Conservation (phyloP, 1,140 invertebrate species). For the Dendrolimus kikuchii region DNA sequence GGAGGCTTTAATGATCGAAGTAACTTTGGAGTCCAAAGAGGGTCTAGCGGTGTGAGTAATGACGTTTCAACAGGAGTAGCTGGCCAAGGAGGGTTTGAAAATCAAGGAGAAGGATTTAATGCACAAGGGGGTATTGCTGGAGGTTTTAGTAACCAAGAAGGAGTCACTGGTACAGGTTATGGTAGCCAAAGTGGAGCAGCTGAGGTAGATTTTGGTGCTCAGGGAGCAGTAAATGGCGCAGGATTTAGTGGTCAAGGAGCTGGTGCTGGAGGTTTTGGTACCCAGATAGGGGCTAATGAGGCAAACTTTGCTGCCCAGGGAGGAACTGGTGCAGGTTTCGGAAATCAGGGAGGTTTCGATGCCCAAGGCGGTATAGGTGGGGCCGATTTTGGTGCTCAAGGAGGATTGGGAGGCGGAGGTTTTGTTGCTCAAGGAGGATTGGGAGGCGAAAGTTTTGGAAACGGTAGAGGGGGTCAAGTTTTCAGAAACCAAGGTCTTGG, state of each 20-base stretch:
- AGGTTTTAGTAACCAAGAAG: not conserved
- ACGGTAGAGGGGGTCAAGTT: not conserved
- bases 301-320: not conserved
- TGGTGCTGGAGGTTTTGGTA: not conserved
- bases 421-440: too few relatives aligned
- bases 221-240: not conserved
- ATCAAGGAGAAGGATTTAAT: not conserved
- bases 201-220: not conserved
- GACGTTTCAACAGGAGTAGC: too few relatives aligned
- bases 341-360: not conserved
- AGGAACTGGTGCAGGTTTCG: constrained; percentile 1
- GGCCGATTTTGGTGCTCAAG: not conserved
- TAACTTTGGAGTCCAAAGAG: too few relatives aligned
- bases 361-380: not conserved
- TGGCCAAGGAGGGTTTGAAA: not conserved
- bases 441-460: not conserved
- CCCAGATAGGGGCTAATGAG: not conserved
- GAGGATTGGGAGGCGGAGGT: not conserved
- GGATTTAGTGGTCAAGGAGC: constrained; percentile 1
- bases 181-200: not conserved
- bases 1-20: too few relatives aligned
- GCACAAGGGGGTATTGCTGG: not conserved
- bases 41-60: too few relatives aligned
- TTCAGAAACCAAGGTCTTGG: not conserved
- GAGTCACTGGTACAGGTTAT: not conserved